A percentile compares a stretch with the other conserved stretches of the same genome.
These are phyloP conservation scores for Uloborus plumipes DNA, from an alignment of 2,888 invertebrate species.

Conservation along the genomic window DNA sequence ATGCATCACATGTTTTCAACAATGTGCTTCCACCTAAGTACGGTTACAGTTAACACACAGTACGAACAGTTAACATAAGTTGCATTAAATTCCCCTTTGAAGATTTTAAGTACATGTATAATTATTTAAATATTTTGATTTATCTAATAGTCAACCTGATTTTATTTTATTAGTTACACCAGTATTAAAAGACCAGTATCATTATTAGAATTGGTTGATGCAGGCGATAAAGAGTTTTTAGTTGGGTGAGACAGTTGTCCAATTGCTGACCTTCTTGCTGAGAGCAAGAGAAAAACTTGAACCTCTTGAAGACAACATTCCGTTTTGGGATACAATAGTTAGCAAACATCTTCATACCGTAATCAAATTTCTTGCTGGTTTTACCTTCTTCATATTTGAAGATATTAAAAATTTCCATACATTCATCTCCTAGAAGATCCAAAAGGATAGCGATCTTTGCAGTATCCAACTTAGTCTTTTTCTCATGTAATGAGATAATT, in stretches of 20 bases:
- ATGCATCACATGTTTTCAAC: too few species aligned
- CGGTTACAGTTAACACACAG: too few species aligned
- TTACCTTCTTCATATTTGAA: neutral
- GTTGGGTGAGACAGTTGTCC: neutral
- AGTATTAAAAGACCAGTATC: too few species aligned
- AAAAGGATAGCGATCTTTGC: conserved; percentile 7
- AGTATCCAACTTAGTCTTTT: neutral
- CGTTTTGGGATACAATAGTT: neutral
- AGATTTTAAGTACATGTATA: too few species aligned
- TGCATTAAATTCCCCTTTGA: too few species aligned
- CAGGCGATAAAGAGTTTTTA: too few species aligned
- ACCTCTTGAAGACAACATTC: neutral
- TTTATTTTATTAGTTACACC: too few species aligned
- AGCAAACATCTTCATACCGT: neutral
- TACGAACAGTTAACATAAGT: too few species aligned
- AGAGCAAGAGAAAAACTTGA: conserved; percentile 9
- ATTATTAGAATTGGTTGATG: too few species aligned
- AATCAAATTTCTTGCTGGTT: neutral
- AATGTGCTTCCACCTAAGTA: too few species aligned
- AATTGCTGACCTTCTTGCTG: conserved; percentile 12
- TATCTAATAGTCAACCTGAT: too few species aligned
- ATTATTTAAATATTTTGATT: too few species aligned
- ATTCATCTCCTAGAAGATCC: conserved; percentile 1
- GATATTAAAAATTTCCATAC: conserved; percentile 2
- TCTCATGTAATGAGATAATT: conserved; percentile 6